Conservation (phyloP, 2,797 vertebrate species). For the Danionella dracula region DNA sequence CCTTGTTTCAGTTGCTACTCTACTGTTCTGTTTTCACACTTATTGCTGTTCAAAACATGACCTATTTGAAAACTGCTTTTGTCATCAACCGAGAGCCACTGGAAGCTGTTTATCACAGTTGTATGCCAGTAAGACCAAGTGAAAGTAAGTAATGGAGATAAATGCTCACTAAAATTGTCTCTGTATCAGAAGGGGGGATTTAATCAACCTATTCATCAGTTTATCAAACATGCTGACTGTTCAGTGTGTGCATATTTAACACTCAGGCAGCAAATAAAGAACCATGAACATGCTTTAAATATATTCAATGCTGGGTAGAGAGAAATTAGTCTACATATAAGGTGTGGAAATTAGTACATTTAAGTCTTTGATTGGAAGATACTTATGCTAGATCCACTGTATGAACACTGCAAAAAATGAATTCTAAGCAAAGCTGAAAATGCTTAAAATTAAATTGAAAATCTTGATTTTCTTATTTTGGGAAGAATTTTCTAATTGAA, state of each 20-base stretch:
- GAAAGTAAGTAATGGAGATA: conserved; percentile 4
- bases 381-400: no score
- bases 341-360: no score
- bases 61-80: conserved; percentile 10
- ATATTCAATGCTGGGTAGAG: no score
- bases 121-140: neutral
- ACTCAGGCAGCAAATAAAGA: neutral
- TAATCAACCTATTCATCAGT: neutral
- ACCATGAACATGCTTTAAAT: no score
- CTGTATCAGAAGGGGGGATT: neutral
- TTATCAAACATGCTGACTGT: neutral
- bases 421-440: no score
- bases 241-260: neutral
- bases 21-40: conserved; percentile 1
- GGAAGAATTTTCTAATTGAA: no score
- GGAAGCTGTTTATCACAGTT: conserved; percentile 2
- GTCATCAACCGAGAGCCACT: neutral
- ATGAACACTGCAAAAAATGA: no score
- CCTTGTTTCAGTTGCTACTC: neutral
- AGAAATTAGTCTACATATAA: no score
- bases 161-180: neutral
- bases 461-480: no score
- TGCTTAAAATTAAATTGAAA: no score
- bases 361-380: no score
- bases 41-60: neutral